Conservation (phyloP, 2,113 vertebrate genomes). For the Ranitomeya variabilis region DNA sequence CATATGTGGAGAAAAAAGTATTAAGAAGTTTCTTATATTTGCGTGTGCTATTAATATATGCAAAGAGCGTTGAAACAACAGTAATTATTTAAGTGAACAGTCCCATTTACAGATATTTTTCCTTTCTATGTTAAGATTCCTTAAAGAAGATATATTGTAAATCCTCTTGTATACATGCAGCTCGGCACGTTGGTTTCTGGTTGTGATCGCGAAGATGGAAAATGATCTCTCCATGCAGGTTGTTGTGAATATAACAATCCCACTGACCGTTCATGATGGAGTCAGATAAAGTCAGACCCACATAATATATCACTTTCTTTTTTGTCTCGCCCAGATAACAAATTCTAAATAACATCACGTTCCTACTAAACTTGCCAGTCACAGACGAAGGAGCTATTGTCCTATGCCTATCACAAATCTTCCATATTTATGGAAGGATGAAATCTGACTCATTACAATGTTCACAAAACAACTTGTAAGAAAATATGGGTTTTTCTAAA, state of each 20-base stretch:
- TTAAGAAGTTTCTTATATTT: too few relatives aligned
- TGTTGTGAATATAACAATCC: background rate
- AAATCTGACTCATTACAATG: background rate
- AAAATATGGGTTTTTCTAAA: background rate
- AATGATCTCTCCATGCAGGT: background rate
- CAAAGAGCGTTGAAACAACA: too few relatives aligned
- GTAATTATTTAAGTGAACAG: too few relatives aligned
- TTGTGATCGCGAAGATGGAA: background rate
- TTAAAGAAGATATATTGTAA: too few relatives aligned
- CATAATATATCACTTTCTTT: constrained; percentile 4
- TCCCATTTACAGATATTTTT: too few relatives aligned
- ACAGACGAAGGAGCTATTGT: background rate
- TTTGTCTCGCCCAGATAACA: background rate
- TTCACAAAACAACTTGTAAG: background rate
- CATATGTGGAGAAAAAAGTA: too few relatives aligned
- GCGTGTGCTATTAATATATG: too few relatives aligned
- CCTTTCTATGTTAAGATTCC: too few relatives aligned
- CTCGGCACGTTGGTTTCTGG: background rate
- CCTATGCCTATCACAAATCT: background rate
- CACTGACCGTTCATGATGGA: background rate
- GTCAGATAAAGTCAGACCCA: background rate
- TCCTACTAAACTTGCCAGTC: background rate
- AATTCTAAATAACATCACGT: background rate
- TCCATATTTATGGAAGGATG: background rate
- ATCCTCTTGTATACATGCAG: background rate